Percentiles rank a stretch among this genome's conserved stretches.
Conservation (phyloP, 2,797 vertebrate genomes). For the Emys orbicularis region DNA sequence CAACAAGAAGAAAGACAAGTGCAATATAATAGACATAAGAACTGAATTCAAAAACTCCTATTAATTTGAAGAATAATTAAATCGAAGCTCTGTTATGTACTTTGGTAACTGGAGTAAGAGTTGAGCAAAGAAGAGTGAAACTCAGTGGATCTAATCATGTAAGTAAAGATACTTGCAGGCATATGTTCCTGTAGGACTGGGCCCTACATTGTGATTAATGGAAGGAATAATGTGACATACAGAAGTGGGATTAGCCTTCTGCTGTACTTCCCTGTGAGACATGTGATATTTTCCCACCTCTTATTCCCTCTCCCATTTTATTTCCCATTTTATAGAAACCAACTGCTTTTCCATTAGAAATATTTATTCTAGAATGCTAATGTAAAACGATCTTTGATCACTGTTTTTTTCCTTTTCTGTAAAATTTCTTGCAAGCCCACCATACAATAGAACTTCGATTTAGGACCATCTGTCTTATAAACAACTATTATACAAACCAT, state of each 20-base stretch:
- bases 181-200: not conserved
- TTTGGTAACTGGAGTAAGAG: not conserved
- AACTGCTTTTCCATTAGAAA: not conserved
- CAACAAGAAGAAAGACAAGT: not conserved
- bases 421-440: not conserved
- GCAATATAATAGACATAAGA: not conserved
- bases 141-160: not conserved
- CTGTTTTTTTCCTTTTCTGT: not conserved
- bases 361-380: not conserved
- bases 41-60: not conserved
- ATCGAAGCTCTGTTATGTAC: not conserved
- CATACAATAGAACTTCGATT: not conserved
- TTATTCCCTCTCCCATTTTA: not conserved
- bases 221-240: not conserved
- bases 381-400: not conserved
- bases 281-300: not conserved
- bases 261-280: rapidly evolving
- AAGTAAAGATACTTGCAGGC: rapidly evolving
- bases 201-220: not conserved
- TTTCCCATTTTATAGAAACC: rapidly evolving
- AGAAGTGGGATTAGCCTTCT: not conserved
- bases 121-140: not conserved
- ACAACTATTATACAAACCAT: not conserved
- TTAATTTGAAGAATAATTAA: not conserved
- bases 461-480: not conserved